Conservation (phyloP, 2,888 invertebrate genomes). For the Polydrusus cervinus region DNA sequence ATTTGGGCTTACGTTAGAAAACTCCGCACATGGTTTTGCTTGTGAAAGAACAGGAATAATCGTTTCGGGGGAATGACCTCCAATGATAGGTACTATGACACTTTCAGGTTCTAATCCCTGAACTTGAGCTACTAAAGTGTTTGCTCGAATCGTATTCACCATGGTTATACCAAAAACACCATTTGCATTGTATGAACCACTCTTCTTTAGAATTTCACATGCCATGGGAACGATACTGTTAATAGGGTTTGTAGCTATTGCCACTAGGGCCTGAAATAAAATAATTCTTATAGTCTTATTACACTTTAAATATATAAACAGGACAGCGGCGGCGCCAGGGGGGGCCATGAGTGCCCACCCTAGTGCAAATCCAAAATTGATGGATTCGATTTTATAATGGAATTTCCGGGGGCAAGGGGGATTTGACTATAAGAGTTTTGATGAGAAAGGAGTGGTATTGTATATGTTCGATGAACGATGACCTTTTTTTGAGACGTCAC, state of each 20-base stretch:
- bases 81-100: slow-evolving; percentile 83
- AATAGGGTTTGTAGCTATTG: slow-evolving; percentile 73
- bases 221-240: slow-evolving; percentile 83
- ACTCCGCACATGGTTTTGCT: slow-evolving; percentile 72
- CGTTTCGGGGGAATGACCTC: slow-evolving; percentile 84
- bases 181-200: slow-evolving; percentile 77
- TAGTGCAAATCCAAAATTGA: too few species aligned
- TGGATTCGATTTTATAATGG: too few species aligned
- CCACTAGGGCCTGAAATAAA: slow-evolving; percentile 69
- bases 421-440: too few species aligned
- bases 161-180: slow-evolving; percentile 84
- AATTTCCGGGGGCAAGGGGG: too few species aligned
- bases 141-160: slow-evolving; percentile 82
- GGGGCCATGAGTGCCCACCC: too few species aligned
- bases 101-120: slow-evolving; percentile 77
- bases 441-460: too few species aligned
- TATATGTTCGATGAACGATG: too few species aligned
- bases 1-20: slow-evolving; percentile 61
- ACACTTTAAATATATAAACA: too few species aligned
- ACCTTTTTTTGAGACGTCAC: too few species aligned
- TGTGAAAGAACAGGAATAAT: slow-evolving; percentile 86
- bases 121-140: slow-evolving; percentile 82
- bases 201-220: slow-evolving; percentile 78
- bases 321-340: too few species aligned
- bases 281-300: not conserved